phyloP scores from a whole-genome alignment of 2,888 invertebrate species.

The Bombylius discolor region DNA sequence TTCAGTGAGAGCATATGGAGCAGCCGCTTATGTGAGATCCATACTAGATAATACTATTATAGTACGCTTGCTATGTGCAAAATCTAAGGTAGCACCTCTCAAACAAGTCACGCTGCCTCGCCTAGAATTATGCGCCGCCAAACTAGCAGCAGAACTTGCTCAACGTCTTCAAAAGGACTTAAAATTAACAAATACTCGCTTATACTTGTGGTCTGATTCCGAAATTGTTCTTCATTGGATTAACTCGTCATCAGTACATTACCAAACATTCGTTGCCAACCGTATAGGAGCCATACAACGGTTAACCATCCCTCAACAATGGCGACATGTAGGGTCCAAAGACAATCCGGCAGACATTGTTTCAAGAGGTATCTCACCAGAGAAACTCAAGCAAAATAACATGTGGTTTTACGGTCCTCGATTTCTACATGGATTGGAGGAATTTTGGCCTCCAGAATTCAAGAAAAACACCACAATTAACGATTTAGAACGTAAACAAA shows the following conservation, averaged over 20 bases:
- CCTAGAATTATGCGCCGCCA: slow-evolving; percentile 15
- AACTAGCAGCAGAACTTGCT: not conserved
- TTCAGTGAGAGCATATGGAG: slow-evolving; percentile 5
- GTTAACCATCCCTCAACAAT: slow-evolving; percentile 1
- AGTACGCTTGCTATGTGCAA: slow-evolving; percentile 4
- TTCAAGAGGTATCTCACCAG: slow-evolving; percentile 11
- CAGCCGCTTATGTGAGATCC: not conserved
- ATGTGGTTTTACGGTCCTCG: slow-evolving; percentile 15
- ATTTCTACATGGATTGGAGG: not conserved
- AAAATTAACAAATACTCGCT: not conserved
- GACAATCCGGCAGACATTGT: slow-evolving; percentile 11
- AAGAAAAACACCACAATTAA: too few relatives aligned
- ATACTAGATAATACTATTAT: slow-evolving; percentile 5
- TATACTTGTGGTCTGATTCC: not conserved
- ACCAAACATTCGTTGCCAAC: slow-evolving; percentile 10
- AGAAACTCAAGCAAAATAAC: too few relatives aligned
- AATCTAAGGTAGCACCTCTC: slow-evolving; percentile 9
- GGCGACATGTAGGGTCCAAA: too few relatives aligned
- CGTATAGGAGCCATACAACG: slow-evolving; percentile 11
- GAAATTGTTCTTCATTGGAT: slow-evolving; percentile 12
- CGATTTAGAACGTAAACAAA: too few relatives aligned
- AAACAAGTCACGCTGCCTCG: slow-evolving; percentile 16
- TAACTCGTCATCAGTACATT: slow-evolving; percentile 5
- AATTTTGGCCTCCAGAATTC: not conserved
- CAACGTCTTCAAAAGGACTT: not conserved